A percentile compares a stretch with the other conserved stretches of the same genome.
Conservation (phyloP, 64 coral and sea anemone species). For the Dendronephthya gigantea region DNA sequence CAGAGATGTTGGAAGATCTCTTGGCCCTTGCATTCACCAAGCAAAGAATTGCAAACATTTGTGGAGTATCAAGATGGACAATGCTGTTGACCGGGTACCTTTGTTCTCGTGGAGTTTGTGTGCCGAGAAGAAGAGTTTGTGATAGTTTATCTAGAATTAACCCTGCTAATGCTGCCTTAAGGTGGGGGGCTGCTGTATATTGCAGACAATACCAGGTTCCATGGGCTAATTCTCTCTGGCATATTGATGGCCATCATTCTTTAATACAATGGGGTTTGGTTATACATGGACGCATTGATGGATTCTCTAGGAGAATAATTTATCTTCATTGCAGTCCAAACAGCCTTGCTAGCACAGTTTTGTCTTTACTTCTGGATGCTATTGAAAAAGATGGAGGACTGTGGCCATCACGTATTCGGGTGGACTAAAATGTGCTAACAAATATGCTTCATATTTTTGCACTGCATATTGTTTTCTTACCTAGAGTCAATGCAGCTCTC, state of each 20-base stretch:
- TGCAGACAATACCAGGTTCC: constrained; percentile 16
- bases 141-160: constrained; percentile 11
- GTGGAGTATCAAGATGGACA: constrained; percentile 36
- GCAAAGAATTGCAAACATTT: constrained; percentile 15
- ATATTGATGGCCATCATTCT: constrained; percentile 17
- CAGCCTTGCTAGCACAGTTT: not conserved
- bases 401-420: not conserved
- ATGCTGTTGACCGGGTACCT: not conserved
- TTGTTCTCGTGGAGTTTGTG: not conserved
- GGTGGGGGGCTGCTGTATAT: constrained; percentile 19
- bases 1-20: not conserved
- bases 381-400: not conserved
- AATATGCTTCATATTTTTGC: not conserved
- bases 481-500: not conserved
- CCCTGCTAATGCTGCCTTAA: constrained; percentile 1
- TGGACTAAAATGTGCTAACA: not conserved
- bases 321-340: constrained; percentile 12
- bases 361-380: not conserved
- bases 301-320: constrained; percentile 17
- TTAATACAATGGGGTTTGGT: constrained; percentile 22
- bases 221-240: constrained; percentile 15
- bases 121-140: constrained; percentile 12
- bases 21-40: not conserved
- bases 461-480: constrained; percentile 13
- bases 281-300: constrained; percentile 28